phyloP scores from a whole-genome alignment of 53 echinoderm and acorn worm species.

The Stichopus horrens region DNA sequence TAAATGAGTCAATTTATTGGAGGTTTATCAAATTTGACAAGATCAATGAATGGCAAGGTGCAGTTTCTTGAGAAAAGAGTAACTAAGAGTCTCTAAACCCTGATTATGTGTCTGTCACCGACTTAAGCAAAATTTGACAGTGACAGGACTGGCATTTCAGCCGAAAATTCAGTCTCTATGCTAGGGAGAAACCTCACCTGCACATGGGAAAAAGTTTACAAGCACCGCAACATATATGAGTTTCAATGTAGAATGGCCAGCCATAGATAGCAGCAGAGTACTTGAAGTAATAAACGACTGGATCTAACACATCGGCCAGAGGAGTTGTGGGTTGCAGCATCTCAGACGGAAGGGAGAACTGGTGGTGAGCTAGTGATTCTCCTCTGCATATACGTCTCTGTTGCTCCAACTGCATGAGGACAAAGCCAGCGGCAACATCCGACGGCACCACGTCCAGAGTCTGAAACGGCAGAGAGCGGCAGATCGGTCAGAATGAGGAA shows the following conservation, averaged over 20 bases:
- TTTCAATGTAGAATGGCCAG: slow-evolving; percentile 67
- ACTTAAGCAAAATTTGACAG: too few relatives aligned
- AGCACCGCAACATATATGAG: slow-evolving; percentile 70
- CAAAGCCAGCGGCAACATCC: slow-evolving; percentile 89
- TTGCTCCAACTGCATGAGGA: slow-evolving; percentile 88
- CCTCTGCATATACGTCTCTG: slow-evolving; percentile 61
- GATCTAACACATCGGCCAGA: slow-evolving; percentile 49
- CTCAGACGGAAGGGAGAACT: slow-evolving; percentile 44
- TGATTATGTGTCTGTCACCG: too few relatives aligned
- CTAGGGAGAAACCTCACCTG: slow-evolving; percentile 50
- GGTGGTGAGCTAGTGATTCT: slow-evolving; percentile 44
- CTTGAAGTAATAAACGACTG: slow-evolving; percentile 68
- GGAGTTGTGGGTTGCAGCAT: slow-evolving; percentile 48
- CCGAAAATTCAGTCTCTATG: neutral
- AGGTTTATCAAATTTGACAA: too few relatives aligned
- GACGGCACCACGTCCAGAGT: slow-evolving; percentile 84
- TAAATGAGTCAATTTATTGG: too few relatives aligned
- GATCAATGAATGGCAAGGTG: too few relatives aligned
- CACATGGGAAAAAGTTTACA: slow-evolving; percentile 71
- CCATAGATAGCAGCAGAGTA: slow-evolving; percentile 81
- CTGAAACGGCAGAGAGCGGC: slow-evolving; percentile 28
- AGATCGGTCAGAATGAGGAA: neutral
- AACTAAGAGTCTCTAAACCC: too few relatives aligned
- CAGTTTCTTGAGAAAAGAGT: too few relatives aligned
- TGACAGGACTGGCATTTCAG: too few relatives aligned